These are phyloP conservation scores for Philaenus spumarius DNA, from an alignment of 1,140 invertebrate species.

Conservation along the genomic window DNA sequence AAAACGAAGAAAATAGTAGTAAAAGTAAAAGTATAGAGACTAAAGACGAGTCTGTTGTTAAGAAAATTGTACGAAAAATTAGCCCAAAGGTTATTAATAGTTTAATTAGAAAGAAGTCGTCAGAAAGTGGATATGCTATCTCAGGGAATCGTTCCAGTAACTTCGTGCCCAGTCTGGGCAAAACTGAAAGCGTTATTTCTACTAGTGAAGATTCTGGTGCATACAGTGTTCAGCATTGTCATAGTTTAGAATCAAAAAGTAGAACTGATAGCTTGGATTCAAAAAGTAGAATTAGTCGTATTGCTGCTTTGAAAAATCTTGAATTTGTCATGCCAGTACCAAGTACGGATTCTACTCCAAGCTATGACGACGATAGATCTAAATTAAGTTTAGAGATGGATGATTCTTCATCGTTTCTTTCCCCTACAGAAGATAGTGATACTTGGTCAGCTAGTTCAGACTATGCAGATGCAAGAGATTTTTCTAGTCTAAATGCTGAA, in stretches of 20 bases:
- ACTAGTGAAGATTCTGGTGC: neutral
- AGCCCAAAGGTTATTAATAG: conserved; percentile 4
- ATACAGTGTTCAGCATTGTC: neutral
- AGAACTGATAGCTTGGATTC: neutral
- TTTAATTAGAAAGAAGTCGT: neutral
- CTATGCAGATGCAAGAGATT: conserved; percentile 38
- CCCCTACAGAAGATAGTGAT: conserved; percentile 53
- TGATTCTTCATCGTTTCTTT: conserved; percentile 38
- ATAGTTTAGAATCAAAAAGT: conserved; percentile 4
- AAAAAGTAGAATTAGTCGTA: conserved; percentile 13
- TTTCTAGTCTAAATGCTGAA: conserved; percentile 44
- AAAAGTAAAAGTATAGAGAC: neutral
- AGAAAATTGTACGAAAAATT: conserved; percentile 9
- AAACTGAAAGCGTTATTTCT: neutral
- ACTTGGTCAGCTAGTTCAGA: conserved; percentile 63
- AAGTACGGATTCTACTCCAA: conserved; percentile 15
- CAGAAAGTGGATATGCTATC: conserved; percentile 7
- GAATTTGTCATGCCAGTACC: conserved; percentile 12
- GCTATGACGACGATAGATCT: conserved; percentile 6
- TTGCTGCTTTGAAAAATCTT: conserved; percentile 17
- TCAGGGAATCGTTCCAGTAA: neutral
- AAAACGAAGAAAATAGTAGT: conserved; percentile 5
- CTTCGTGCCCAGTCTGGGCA: neutral
- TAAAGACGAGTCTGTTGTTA: neutral
- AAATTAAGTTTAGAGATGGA: conserved; percentile 13